Percentiles rank a stretch among this genome's conserved stretches.
Evolutionary conservation across 1,140 invertebrate species (phyloP).

Genomic region (Tetramorium alpestre): DNA sequence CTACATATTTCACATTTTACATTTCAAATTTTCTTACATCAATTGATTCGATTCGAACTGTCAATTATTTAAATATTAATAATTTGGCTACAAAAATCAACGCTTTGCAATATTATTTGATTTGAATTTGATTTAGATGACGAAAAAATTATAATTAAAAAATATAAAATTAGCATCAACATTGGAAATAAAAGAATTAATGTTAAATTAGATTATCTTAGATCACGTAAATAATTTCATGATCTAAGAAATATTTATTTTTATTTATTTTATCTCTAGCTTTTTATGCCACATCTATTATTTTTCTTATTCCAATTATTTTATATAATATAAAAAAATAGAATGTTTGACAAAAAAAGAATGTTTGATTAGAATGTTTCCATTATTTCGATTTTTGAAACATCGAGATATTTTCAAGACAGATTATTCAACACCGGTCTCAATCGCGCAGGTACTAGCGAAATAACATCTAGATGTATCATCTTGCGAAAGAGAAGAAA

Average conservation of each 20-base stretch:
- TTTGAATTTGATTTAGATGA: background rate
- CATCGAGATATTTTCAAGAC: background rate
- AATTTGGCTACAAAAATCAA: background rate
- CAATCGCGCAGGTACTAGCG: background rate
- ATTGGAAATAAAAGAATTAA: background rate
- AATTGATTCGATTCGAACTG: background rate
- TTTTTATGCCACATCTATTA: background rate
- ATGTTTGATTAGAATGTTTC: background rate
- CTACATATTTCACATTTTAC: background rate
- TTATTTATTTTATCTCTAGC: background rate
- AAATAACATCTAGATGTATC: background rate
- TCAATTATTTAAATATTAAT: background rate
- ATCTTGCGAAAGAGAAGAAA: background rate
- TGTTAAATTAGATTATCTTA: background rate
- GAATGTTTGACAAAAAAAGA: background rate
- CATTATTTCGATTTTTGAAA: background rate
- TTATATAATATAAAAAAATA: background rate
- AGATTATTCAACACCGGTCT: background rate
- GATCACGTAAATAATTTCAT: background rate
- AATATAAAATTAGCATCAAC: conserved; percentile 13
- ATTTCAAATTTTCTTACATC: background rate
- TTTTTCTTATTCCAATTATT: background rate
- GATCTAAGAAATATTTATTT: background rate
- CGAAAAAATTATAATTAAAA: background rate
- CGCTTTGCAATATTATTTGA: background rate